A percentile compares a stretch with the other conserved stretches of the same genome.
phyloP scores from a whole-genome alignment of 2,888 invertebrate genomes.

The Ectropis crepuscularia region DNA sequence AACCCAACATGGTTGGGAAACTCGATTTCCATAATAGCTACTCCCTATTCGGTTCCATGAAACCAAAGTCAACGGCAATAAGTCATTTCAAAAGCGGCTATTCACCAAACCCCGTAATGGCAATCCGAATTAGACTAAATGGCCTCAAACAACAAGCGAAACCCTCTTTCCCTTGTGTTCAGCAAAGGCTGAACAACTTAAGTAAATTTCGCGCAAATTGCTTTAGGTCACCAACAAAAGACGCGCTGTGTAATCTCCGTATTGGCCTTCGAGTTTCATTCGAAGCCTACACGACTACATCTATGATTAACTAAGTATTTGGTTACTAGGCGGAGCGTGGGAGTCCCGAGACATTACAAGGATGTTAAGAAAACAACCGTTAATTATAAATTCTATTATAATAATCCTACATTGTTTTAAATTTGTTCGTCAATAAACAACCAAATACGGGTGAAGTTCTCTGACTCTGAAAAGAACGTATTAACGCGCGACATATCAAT shows the following conservation, averaged over 20 bases:
- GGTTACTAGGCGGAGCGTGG: conserved; percentile 2
- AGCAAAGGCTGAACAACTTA: conserved; percentile 48
- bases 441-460: background rate
- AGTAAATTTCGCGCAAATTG: conserved; percentile 50
- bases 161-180: conserved; percentile 47
- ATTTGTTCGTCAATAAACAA: background rate
- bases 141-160: conserved; percentile 46
- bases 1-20: conserved; percentile 31
- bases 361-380: conserved; percentile 6
- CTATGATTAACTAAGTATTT: conserved; percentile 13
- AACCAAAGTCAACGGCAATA: conserved; percentile 32
- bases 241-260: conserved; percentile 33
- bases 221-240: conserved; percentile 41
- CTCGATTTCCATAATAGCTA: conserved; percentile 28
- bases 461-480: conserved; percentile 23
- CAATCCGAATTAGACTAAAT: conserved; percentile 51
- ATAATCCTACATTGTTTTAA: background rate
- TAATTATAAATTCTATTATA: background rate
- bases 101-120: conserved; percentile 42
- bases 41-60: conserved; percentile 21
- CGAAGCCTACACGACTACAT: conserved; percentile 19
- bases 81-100: conserved; percentile 38
- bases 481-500: conserved; percentile 52
- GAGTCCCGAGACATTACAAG: conserved; percentile 10
- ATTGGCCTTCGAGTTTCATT: conserved; percentile 30